These are phyloP conservation scores for Reinhardtius hippoglossoides DNA, from an alignment of 2,113 vertebrate genomes.

Conservation along the genomic window DNA sequence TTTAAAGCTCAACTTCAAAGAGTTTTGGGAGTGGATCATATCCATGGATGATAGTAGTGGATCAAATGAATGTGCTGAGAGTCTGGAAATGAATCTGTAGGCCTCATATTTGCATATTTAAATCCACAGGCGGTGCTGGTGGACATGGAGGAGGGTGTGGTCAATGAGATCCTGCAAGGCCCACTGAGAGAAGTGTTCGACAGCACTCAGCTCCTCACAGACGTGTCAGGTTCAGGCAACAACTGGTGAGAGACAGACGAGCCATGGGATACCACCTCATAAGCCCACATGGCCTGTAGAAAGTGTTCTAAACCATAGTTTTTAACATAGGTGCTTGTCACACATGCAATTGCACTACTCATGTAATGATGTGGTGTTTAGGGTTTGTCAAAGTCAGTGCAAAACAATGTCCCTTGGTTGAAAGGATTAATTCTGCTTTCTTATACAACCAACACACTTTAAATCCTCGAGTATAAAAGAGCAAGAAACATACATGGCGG, in stretches of 20 bases:
- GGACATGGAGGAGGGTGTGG: slow-evolving; percentile 98
- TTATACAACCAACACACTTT: not conserved
- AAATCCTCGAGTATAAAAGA: not conserved
- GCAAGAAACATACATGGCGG: not conserved
- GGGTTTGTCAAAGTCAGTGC: not conserved
- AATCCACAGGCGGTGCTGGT: slow-evolving; percentile 91
- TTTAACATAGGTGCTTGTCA: not conserved
- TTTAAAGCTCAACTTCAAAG: not conserved
- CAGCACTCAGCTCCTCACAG: slow-evolving; percentile 93
- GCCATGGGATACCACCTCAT: not conserved
- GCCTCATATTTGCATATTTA: slow-evolving; percentile 22
- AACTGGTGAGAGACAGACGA: slow-evolving; percentile 89
- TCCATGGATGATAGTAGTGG: not conserved
- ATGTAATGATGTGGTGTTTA: not conserved
- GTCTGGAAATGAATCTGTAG: not conserved
- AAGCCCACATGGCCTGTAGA: not conserved
- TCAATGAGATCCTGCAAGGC: slow-evolving; percentile 94
- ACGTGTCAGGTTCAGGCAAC: slow-evolving; percentile 97
- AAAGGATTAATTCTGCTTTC: not conserved
- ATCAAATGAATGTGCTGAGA: not conserved
- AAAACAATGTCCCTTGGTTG: not conserved
- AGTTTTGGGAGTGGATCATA: slow-evolving; percentile 12
- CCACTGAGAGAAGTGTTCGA: slow-evolving; percentile 94
- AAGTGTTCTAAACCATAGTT: not conserved
- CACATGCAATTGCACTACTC: not conserved